Base-by-base conservation (phyloP, 2,113 vertebrate species). In the Oreotrochilus melanogaster region DNA sequence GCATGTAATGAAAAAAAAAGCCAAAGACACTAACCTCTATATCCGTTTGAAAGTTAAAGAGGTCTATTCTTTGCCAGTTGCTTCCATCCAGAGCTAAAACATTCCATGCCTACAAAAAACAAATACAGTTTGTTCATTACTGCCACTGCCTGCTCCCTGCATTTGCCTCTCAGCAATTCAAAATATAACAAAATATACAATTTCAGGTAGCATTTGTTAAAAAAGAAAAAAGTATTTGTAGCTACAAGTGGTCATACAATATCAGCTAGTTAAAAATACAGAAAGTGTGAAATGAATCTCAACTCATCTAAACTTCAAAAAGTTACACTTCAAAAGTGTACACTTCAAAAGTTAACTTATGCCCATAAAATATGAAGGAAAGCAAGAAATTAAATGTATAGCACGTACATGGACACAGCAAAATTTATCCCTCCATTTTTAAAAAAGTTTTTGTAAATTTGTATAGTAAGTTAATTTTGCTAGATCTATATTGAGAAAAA, bases 1-100 rank as follows among this genome's bases (percentile, higher is more conserved):
- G 15, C 30, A 37, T 4, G 74, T 31, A 88, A 80, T 15, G 30
- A 66, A 47, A 21, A 10, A 86, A 71, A 91, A 53, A 12, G 4
- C 8, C 6, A 37, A 35, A 53, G 61, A 62, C 57, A 95, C 98
- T 98, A 94, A 99, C 99, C 99, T 99, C 99, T 91, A 99, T 99
- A 96, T 99, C 99, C 14, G 99, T 99, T 83, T 99, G 99, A 88
- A 99, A 99, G 98, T 99, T 99, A 97, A 99, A 99, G 86, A 99
- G 98, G 96, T 99, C 99, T 91, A 99, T 99, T 98, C 99, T 99
- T 97, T 99, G 99, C 99, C 99, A 99, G 96, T 99, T 99, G 97
- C 99, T 99, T 97, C 99, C 99, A 97, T 99, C 99, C 81, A 99
- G 97, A 71, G 99, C 99, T 96, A 99, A 97, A 97, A 99, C 97